Base-by-base conservation (phyloP, 2,113 vertebrate species). In the Oenanthe melanoleuca region DNA sequence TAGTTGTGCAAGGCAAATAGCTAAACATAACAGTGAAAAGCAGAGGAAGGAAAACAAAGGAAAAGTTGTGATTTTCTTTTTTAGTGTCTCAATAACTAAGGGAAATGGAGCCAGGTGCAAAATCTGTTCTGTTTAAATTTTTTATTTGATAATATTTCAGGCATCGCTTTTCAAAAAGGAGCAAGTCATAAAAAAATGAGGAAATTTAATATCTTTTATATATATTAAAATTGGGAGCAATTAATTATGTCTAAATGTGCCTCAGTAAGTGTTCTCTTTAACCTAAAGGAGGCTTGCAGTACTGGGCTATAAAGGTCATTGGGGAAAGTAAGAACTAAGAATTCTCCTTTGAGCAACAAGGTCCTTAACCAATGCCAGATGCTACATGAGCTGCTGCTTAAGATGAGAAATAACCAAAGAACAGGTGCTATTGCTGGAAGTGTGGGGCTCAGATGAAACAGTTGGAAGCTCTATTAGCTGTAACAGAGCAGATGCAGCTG, bases 401-500 rank as follows among this genome's bases (percentile, higher is more conserved):
- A 94, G 55, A 89, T 86, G 89, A 92, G 84, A 83, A 96, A 96
- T 86, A 96, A 80, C 61, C 34, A n/a, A 81, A 56, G 74, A 93
- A 65, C 87, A 93, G 95, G 89, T 95, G 93, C 37, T 87, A 9
- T 64, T 85, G 65, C 80, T 94, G 73, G 61, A 89, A 89, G 22
- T 37, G 28, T 56, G 65, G 78, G 23, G 26, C 61, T 96, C 83
- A 89, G 81, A 81, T 75, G 84, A 87, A 95, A 89, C 60, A 87
- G 69, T 87, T 91, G 87, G 87, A 73, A 91, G 69, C 26, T 87
- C 60, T 84, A 25, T 87, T 91, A 91, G 66, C 78, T 87, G 53
- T 52, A 87, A 72, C 26, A 78, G 65, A 85, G 70, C 53, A 71
- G 60, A 92, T 79, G 66, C 73, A 78, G 80, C 87, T 12, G 25